Conservation (phyloP, 2,888 invertebrate genomes). For the Empis stercorea region DNA sequence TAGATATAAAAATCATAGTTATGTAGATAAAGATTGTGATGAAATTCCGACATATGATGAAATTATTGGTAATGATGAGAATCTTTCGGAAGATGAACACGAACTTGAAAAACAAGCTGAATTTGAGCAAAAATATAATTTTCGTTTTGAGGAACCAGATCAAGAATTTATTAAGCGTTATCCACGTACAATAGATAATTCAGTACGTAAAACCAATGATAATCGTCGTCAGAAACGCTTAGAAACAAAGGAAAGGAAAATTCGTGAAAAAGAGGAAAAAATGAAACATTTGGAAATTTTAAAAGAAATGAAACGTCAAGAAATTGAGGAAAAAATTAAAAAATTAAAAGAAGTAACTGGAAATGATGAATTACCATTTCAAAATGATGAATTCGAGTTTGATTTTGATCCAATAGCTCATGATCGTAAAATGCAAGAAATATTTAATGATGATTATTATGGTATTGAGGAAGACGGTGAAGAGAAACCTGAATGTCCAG, state of each 20-base stretch:
- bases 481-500: conserved; percentile 74
- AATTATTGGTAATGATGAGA: conserved; percentile 45
- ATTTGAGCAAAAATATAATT: conserved; percentile 92
- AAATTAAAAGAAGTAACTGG: conserved; percentile 82
- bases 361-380: conserved; percentile 43
- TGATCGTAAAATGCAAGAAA: conserved; percentile 70
- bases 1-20: conserved; percentile 32
- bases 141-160: conserved; percentile 93
- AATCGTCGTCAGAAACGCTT: conserved; percentile 64
- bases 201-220: conserved; percentile 68
- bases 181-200: conserved; percentile 77
- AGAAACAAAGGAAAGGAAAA: conserved; percentile 60
- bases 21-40: conserved; percentile 38
- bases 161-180: conserved; percentile 82
- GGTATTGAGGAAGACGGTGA: conserved; percentile 51
- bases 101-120: conserved; percentile 69
- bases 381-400: conserved; percentile 70
- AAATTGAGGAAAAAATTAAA: conserved; percentile 79
- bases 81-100: conserved; percentile 65
- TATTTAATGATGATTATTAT: conserved; percentile 84
- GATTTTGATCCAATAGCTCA: conserved; percentile 85
- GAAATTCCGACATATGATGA: conserved; percentile 52
- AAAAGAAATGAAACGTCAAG: conserved; percentile 74
- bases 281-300: conserved; percentile 78
- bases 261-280: conserved; percentile 63